Evolutionary conservation across 1,140 invertebrate genomes (phyloP).

Genomic region (Ectropis grisescens): DNA sequence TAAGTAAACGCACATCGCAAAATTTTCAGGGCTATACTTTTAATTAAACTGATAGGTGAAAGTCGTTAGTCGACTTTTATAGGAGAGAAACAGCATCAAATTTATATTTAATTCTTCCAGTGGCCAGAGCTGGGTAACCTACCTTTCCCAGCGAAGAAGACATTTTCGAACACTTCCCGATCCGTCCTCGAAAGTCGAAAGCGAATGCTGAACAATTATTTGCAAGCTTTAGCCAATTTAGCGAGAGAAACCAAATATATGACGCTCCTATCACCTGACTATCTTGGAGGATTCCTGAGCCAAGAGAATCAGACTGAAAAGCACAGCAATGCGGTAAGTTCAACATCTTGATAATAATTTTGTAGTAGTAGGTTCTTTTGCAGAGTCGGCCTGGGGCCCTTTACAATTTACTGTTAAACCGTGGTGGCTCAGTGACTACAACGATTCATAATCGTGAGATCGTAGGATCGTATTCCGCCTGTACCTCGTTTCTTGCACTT

Average conservation of each 20-base stretch:
- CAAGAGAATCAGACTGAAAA: constrained; percentile 82
- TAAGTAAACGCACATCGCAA: too few species aligned
- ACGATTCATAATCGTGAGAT: too few species aligned
- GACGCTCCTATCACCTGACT: constrained; percentile 74
- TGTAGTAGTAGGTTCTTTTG: too few species aligned
- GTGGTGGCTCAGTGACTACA: too few species aligned
- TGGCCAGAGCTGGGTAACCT: constrained; percentile 85
- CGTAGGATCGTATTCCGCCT: too few species aligned
- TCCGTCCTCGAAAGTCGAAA: constrained; percentile 89
- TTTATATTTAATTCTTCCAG: constrained; percentile 44
- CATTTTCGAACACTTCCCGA: constrained; percentile 93
- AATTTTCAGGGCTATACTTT: too few species aligned
- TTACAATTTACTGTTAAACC: too few species aligned
- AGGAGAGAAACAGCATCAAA: too few species aligned
- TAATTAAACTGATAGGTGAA: too few species aligned
- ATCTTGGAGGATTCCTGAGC: constrained; percentile 83
- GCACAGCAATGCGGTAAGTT: constrained; percentile 60
- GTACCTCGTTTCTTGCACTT: too few species aligned
- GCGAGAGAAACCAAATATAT: constrained; percentile 44
- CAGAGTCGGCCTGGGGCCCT: too few species aligned
- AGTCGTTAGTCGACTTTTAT: too few species aligned
- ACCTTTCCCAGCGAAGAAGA: constrained; percentile 92
- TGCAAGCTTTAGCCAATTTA: constrained; percentile 71
- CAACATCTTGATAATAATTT: constrained; percentile 1
- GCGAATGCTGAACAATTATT: constrained; percentile 87